A percentile compares a stretch with the other conserved stretches of the same genome.
These are phyloP conservation scores for Acanthisitta chloris DNA, from an alignment of 2,113 vertebrate genomes.

Conservation along the genomic window DNA sequence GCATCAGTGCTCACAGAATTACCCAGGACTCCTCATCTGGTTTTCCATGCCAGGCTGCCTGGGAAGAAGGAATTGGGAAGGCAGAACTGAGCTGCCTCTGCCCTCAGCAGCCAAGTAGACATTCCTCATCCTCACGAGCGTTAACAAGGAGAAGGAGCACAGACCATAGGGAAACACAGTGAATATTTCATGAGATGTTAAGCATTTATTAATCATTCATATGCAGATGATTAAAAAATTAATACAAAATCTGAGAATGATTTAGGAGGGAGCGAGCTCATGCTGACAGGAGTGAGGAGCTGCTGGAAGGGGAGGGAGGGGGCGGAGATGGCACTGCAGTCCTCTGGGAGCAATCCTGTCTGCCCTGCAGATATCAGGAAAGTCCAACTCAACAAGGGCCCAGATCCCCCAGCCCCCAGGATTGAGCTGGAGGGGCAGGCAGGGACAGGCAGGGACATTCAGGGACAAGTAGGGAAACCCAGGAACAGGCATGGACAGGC, in stretches of 20 bases:
- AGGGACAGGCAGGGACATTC: neutral
- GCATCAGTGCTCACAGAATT: neutral
- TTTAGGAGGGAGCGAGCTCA: slow-evolving; percentile 13
- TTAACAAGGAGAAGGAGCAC: neutral
- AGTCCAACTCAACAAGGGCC: neutral
- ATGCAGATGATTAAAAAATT: slow-evolving; percentile 60
- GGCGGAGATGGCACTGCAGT: neutral
- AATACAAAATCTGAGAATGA: slow-evolving; percentile 48
- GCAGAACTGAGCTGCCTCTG: neutral
- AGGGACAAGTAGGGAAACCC: neutral
- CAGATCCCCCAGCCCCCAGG: neutral
- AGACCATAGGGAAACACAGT: neutral
- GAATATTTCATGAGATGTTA: slow-evolving; percentile 48
- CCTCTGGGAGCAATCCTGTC: neutral
- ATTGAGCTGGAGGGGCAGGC: neutral
- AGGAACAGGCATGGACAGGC: too few relatives aligned
- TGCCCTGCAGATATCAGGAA: neutral
- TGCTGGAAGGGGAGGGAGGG: neutral
- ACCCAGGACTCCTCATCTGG: neutral
- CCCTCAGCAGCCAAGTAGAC: neutral
- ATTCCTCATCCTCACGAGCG: neutral
- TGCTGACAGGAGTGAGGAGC: slow-evolving; percentile 3
- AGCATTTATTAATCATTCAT: slow-evolving; percentile 62
- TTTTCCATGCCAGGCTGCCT: neutral
- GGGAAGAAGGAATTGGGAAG: neutral